Evolutionary conservation across 2,888 invertebrate species (phyloP), one percentile per base, ranked within the genome.

Genomic region (Diaprepes abbreviatus): DNA sequence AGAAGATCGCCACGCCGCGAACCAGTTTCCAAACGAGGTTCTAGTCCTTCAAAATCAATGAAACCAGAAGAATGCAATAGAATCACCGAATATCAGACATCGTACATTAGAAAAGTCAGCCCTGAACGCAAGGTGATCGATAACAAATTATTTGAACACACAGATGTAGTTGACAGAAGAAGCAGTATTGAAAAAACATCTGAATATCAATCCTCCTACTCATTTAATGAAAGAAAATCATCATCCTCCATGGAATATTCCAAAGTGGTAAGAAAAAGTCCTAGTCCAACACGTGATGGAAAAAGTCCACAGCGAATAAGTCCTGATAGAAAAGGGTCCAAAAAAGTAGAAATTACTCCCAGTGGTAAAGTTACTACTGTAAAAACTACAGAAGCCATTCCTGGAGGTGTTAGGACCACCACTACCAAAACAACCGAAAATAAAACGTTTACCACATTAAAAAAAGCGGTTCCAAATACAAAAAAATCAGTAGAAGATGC

Each of bases 401-500:
- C 76, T 82, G 1, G 86, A 85, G 67, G 72, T 64, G 71, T 38
- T 71, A 72, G 69, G 58, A 66, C 66, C 3, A 73, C 73, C 59
- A 63, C 74, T 36, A 73, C 75, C 50, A 72, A 64, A 40, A 72
- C 71, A 16, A 73, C 75, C 4, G 71, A 72, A 31, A 68, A 68
- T 73, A 75, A 72, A 75, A 67, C 60, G 57, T 78, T 64, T 77
- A 78, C 71, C 70, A 76, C 67, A 38, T 70, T 81, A 36, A 83
- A 79, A 69, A 80, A 79, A 66, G 75, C 73, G 80, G 82, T 55
- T 82, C 85, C 79, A 83, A 75, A 80, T 17, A 72, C 70, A 19
- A 87, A 86, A 74, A 79, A 79, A n/a, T 66, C 76, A 3, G 83
- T 82, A 14, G 88, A 88, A 28, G 85, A 84, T 40, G 87, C 87